These are phyloP conservation scores for Ceratotherium simum DNA, from an alignment of 2,113 vertebrate species.

Conservation along the genomic window DNA sequence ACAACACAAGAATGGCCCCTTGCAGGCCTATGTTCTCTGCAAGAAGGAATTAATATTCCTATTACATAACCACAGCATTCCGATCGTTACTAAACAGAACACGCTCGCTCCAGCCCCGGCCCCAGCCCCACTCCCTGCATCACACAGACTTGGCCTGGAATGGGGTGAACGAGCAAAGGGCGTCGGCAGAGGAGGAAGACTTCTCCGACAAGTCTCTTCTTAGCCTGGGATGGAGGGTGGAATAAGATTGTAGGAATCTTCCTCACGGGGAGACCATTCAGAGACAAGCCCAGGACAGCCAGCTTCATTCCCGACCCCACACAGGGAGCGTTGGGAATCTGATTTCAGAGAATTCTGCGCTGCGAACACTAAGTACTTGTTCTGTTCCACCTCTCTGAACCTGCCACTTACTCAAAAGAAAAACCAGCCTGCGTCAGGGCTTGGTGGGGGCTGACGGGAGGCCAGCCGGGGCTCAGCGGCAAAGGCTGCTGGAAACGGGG, in stretches of 20 bases:
- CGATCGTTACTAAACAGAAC: background rate
- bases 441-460: background rate
- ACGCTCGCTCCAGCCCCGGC: background rate
- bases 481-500: background rate
- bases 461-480: background rate
- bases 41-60: background rate
- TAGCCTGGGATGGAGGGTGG: background rate
- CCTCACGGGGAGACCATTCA: background rate
- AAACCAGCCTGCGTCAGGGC: background rate
- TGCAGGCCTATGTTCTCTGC: background rate
- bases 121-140: background rate
- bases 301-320: background rate
- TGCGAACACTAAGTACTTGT: background rate
- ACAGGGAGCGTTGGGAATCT: background rate
- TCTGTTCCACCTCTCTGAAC: slow-evolving; percentile 42
- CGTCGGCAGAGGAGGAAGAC: background rate
- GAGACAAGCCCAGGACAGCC: background rate
- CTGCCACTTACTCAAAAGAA: slow-evolving; percentile 54
- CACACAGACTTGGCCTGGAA: background rate
- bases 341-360: background rate
- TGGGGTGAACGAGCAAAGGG: background rate
- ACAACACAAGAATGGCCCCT: background rate
- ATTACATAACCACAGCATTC: background rate
- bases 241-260: background rate
- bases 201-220: background rate